Conservation (phyloP, 2,113 vertebrate genomes). For the Pelobates fuscus region DNA sequence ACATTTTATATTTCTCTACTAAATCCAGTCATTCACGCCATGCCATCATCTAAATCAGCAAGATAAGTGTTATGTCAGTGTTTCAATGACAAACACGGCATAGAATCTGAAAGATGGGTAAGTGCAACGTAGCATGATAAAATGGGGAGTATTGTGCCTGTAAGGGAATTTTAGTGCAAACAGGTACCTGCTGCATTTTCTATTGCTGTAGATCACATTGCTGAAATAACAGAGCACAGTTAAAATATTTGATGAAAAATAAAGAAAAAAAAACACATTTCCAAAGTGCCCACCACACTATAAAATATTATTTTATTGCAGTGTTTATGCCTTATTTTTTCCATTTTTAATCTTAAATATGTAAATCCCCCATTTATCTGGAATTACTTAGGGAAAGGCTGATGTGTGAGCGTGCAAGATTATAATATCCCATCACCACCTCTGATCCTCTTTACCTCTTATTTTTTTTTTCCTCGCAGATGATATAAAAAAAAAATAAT, state of each 20-base stretch:
- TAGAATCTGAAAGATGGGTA: too few relatives aligned
- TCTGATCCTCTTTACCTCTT: conserved; percentile 83
- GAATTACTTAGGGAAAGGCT: conserved; percentile 79
- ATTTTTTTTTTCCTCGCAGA: conserved; percentile 67
- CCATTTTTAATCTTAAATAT: conserved; percentile 80
- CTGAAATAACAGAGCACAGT: too few relatives aligned
- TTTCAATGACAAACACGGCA: too few relatives aligned
- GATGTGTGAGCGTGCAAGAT: conserved; percentile 79
- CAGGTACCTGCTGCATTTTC: too few relatives aligned
- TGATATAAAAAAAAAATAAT: conserved; percentile 27
- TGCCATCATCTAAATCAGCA: too few relatives aligned
- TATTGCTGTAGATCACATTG: too few relatives aligned
- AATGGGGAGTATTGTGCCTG: too few relatives aligned
- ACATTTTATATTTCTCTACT: too few relatives aligned
- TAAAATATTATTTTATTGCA: conserved; percentile 63
- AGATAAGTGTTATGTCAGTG: too few relatives aligned
- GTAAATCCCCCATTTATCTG: conserved; percentile 86
- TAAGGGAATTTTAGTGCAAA: too few relatives aligned
- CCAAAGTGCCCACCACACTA: background rate
- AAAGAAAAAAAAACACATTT: background rate
- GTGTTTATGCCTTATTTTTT: conserved; percentile 65
- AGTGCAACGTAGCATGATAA: too few relatives aligned
- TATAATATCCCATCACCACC: conserved; percentile 78
- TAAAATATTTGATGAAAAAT: background rate
- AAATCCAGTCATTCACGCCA: too few relatives aligned